Evolutionary conservation across 2,888 invertebrate genomes (phyloP), one percentile per base, ranked within the genome.

Genomic region (Carterocephalus palaemon): DNA sequence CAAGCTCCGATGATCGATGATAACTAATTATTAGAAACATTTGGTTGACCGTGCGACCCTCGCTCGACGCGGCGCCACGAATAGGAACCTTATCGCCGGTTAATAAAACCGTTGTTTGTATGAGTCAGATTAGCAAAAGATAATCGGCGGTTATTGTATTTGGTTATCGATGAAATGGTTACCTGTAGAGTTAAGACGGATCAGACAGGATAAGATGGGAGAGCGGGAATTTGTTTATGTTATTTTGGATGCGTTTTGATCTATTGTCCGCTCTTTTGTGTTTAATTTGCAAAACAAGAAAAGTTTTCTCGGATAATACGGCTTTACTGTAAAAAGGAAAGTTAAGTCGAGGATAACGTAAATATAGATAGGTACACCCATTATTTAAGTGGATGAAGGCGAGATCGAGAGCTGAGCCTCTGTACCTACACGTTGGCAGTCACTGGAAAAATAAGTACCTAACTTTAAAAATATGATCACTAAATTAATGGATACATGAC

Each of bases 1-100:
- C 75, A 67, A 70, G 72, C 68, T 72, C 64, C 63, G 80, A 78
- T 80, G 80, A 82, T 80, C 75, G 80, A 82, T 80, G 81, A 80
- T 80, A 80, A 80, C 78, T 82, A 82, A 82, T 82, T 80, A 82
- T 79, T 79, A 71, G 80, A 80, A 80, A 82, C 80, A 82, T 79
- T 77, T 77, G 67, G 75, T 71, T 75, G 76, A 76, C 74, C 73
- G 67, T 63, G 67, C 74, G 70, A 73, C 70, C 70, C 52, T 54
- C 36, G 41, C 37, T 43, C 23, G 17, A 5, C 16, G 34, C 17
- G 8, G 33, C 2, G n/a, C 2, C 22, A 4, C 34, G 17, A 43
- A 19, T 15, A 43, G 53, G 29, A 31, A 55, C 63, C 58, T 55
- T 66, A 60, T 10, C 0, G 0, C 20, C n/a, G n/a, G 3, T 20